Base-by-base conservation (phyloP, 2,797 vertebrate genomes). In the Pseudomugil tenellus region DNA sequence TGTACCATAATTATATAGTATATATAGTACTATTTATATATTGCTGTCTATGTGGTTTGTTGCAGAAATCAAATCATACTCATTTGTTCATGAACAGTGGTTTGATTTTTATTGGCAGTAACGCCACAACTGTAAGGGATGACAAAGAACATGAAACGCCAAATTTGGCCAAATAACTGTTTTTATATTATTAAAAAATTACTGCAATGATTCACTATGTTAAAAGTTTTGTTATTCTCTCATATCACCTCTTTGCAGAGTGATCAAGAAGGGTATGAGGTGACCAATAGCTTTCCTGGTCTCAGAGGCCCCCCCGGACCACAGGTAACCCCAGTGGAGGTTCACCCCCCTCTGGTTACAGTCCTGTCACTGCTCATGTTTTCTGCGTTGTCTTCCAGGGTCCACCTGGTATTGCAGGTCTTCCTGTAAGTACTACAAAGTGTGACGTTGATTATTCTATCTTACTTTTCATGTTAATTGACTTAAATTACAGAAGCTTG, bases 361-460 rank as follows among this genome's bases (percentile, higher is more conserved):
- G 25, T 10, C 0, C 23, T 49, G 14, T 12, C 5, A 23, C 21
- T 29, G 3, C 9, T 3, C 25, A 73, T 52, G 13, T 41, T 63
- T 4, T 23, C 34, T 74, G 0, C 77, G 2, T 62, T 80, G 58
- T 86, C 25, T 51, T 84, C 13, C 68, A 98, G 96, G 97, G 96
- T 10, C 82, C 87, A 0, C 85, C 94, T 0, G 96, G 96, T 60
- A 66, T 87, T 21, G 91, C 94, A 0, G 96, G 96, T 53, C 6
- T 92, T 1, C 91, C 92, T 58, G 94, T 94, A 74, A 93, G 89
- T 67, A 66, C 31, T 0, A 1, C 25, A 49, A 23, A 48, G 9
- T 53, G 21, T 3, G 25, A 17, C 13, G 10, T 39, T 35, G 16
- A 29, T n/a, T n/a, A 54, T 32, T 37, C 14, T n/a, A 25, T 11